Evolutionary conservation across 2,888 invertebrate species (phyloP).

Genomic region (Sarcophaga variegata): DNA sequence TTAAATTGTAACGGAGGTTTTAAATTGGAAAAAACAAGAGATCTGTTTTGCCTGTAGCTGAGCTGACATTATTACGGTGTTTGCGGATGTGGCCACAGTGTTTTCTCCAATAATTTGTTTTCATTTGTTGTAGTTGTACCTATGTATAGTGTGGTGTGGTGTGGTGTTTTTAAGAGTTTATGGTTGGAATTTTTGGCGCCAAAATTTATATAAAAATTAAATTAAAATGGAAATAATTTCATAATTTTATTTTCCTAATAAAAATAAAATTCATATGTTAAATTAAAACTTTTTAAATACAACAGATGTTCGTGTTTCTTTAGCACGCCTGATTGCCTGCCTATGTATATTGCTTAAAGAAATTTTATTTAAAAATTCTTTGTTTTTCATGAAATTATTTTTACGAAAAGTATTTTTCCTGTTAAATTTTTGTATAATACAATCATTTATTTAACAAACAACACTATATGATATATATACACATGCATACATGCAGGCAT

Average conservation of each 20-base stretch:
- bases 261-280: not conserved
- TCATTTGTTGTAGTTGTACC: too few species aligned
- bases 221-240: not conserved
- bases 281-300: not conserved
- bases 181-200: slow-evolving; percentile 11
- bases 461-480: not conserved
- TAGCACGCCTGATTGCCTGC: too few species aligned
- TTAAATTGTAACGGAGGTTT: not conserved
- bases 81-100: not conserved
- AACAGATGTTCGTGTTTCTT: too few species aligned
- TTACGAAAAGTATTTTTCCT: slow-evolving; percentile 22
- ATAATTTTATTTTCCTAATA: not conserved
- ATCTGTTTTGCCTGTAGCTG: not conserved
- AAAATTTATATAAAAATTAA: not conserved
- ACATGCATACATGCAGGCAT: not conserved
- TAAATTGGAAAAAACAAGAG: not conserved
- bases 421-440: slow-evolving; percentile 29
- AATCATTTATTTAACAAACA: slow-evolving; percentile 36
- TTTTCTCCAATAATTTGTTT: too few species aligned
- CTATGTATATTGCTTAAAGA: not conserved
- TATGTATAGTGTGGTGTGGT: too few species aligned
- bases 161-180: too few species aligned
- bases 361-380: slow-evolving; percentile 5
- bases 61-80: not conserved
- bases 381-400: not conserved